phyloP scores from a whole-genome alignment of 2,113 vertebrate species.

The Amazona guildingii region DNA sequence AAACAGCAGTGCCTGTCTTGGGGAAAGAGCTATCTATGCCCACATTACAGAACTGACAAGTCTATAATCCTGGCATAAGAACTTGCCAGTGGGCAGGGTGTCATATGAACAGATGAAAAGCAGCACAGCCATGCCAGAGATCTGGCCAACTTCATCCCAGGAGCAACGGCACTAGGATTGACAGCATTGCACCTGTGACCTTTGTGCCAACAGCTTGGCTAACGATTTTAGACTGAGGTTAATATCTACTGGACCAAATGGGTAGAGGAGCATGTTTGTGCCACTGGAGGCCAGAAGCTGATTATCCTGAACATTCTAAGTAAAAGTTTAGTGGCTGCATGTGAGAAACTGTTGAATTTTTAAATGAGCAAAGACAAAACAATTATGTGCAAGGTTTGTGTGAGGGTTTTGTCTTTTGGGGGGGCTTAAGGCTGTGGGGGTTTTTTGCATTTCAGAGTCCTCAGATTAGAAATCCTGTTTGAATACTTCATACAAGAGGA shows the following conservation, averaged over 20 bases:
- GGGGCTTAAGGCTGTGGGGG: not conserved
- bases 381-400: not conserved
- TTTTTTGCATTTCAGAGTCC: not conserved
- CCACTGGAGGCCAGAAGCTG: not conserved
- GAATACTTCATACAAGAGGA: not conserved
- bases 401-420: not conserved
- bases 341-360: not conserved
- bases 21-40: rapidly evolving
- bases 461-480: not conserved
- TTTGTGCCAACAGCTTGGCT: not conserved
- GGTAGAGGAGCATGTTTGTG: not conserved
- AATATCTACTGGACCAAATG: not conserved
- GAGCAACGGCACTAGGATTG: not conserved
- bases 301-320: not conserved
- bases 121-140: not conserved
- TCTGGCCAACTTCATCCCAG: not conserved
- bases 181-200: not conserved
- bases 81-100: not conserved
- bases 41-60: not conserved
- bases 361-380: not conserved
- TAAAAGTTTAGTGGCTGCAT: not conserved
- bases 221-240: not conserved
- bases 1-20: rapidly evolving
- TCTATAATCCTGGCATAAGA: not conserved
- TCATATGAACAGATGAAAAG: constrained; percentile 10